A percentile compares a stretch with the other conserved stretches of the same genome.
Conservation (phyloP, 2,113 vertebrate genomes). For the Phylloscopus trochiloides region DNA sequence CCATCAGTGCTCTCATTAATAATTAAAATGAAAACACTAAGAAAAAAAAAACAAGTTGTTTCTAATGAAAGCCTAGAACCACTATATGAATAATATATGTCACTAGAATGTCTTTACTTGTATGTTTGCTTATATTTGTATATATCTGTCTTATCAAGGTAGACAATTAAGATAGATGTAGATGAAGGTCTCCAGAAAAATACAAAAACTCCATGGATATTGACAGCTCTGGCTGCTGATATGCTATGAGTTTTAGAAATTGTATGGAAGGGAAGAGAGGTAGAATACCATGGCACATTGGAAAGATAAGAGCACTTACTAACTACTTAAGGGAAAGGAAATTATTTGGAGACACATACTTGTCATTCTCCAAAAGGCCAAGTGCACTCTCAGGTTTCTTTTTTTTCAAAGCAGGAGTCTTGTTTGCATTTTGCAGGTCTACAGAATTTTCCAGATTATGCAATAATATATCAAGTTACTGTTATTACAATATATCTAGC, state of each 20-base stretch:
- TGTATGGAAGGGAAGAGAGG: neutral
- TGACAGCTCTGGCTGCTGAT: neutral
- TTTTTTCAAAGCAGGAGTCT: neutral
- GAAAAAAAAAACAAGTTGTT: neutral
- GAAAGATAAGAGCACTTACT: neutral
- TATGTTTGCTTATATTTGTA: neutral
- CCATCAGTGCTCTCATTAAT: neutral
- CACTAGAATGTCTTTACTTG: neutral
- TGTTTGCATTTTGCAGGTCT: neutral
- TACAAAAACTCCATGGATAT: neutral
- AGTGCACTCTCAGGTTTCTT: neutral
- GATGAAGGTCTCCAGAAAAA: neutral
- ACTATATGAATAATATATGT: neutral
- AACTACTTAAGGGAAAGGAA: neutral
- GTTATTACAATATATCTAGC: neutral
- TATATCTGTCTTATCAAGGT: neutral
- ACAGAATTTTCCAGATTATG: neutral
- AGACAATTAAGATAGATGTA: neutral
- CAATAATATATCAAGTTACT: neutral
- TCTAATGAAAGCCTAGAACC: neutral
- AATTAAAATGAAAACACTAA: neutral
- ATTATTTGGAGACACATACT: neutral
- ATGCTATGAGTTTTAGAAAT: neutral
- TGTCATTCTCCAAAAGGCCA: neutral
- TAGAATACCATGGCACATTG: accelerated